A percentile compares a stretch with the other conserved stretches of the same genome.
These are phyloP conservation scores for Alouatta palliata DNA, from an alignment of 2,113 vertebrate species.

Conservation along the genomic window DNA sequence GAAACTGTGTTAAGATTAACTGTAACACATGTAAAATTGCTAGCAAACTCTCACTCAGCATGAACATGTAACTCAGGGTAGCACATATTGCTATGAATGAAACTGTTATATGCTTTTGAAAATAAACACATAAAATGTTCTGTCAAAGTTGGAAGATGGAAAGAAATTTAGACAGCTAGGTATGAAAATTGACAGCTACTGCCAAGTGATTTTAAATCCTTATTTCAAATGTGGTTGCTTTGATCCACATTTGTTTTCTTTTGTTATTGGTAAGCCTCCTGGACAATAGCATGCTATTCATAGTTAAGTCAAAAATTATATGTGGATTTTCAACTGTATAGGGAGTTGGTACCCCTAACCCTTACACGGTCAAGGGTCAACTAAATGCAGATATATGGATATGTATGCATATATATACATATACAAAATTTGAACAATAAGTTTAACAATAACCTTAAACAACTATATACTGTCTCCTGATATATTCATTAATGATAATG, in stretches of 20 bases:
- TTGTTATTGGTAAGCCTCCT: background rate
- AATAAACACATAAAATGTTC: background rate
- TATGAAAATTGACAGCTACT: background rate
- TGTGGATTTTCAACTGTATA: background rate
- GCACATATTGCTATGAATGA: background rate
- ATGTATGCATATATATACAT: background rate
- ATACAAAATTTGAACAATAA: background rate
- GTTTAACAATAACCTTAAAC: background rate
- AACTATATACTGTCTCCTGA: background rate
- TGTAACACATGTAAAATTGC: background rate
- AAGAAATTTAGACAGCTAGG: background rate
- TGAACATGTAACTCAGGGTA: background rate
- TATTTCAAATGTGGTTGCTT: background rate
- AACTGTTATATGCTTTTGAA: background rate
- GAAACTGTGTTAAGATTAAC: background rate
- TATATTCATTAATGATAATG: background rate
- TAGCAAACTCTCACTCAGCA: background rate
- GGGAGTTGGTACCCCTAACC: background rate
- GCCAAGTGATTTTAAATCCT: background rate
- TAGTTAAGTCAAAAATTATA: background rate
- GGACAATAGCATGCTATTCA: background rate
- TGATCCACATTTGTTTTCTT: too few species aligned
- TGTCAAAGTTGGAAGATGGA: background rate
- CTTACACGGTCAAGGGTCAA: background rate
- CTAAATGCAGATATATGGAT: too few species aligned